Conservation (phyloP, 2,797 vertebrate species). For the Anabacerthia variegaticeps region DNA sequence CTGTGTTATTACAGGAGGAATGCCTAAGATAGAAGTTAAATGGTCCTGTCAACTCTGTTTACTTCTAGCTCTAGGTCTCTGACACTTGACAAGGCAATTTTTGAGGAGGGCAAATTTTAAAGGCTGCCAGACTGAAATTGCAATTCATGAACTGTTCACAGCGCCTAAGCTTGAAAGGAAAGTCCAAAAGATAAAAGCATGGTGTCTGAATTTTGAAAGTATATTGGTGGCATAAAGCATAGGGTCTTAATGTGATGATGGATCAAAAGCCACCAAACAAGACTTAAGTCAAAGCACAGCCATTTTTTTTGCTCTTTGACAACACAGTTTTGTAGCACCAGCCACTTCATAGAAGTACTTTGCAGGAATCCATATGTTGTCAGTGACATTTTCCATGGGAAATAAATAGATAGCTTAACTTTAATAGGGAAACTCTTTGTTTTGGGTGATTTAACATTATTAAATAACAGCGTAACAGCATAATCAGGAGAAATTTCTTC, state of each 20-base stretch:
- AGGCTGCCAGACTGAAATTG: background rate
- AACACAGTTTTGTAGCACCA: background rate
- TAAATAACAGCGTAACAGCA: background rate
- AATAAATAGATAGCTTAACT: background rate
- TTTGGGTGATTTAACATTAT: background rate
- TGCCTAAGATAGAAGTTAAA: background rate
- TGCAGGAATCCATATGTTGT: background rate
- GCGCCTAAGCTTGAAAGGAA: background rate
- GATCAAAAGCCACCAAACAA: background rate
- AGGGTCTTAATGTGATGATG: background rate
- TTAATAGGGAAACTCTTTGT: background rate
- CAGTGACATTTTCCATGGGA: background rate
- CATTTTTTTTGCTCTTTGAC: background rate
- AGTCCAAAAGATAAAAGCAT: background rate
- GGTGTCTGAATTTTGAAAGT: background rate
- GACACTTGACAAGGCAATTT: background rate
- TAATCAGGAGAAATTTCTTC: background rate
- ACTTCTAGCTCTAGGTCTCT: background rate
- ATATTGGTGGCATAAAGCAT: background rate
- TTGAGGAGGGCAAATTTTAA: background rate
- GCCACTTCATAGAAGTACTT: background rate
- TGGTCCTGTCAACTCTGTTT: background rate
- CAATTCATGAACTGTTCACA: background rate
- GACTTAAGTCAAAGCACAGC: background rate
- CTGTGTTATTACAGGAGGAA: background rate